Evolutionary conservation across 2,888 invertebrate species (phyloP), one percentile per base, ranked within the genome.

Genomic region (Autographa pulchrina): DNA sequence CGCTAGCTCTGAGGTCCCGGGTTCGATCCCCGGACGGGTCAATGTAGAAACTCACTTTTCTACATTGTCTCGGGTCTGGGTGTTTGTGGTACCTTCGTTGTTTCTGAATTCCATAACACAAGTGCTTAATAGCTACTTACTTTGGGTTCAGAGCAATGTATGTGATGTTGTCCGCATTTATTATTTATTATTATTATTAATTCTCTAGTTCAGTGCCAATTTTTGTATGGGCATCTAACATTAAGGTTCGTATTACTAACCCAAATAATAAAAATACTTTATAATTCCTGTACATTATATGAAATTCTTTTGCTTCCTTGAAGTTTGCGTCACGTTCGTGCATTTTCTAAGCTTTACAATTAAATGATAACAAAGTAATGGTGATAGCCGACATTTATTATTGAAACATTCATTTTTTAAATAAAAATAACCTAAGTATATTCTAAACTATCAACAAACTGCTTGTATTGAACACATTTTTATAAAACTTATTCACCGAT

Each of bases 301-400:
- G 43, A 56, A 54, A 72, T 43, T 58, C 62, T 52, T 67, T 68
- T 48, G 66, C 68, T 75, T 62, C 62, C 25, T 38, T 70, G 60
- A 32, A 38, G 62, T 41, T 75, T 60, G 65, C 62, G 25, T 56
- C 48, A 69, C 14, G 58, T 63, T 54, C 41, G 11, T 62, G 58
- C n/a, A 58, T 66, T 48, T 58, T 65, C 60, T 31, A 32, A 62
- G 74, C 78, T 63, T 65, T 74, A 38, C 56, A 73, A 63, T 8
- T 31, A 25, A n/a, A 48, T 48, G 56, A 74, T 68, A 69, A 66
- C 38, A 63, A 73, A 58, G 25, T 32, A 59, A 68, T 78, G 32
- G 62, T 65, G 65, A 72, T 54, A 65, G 31, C 54, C 20, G 52
- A 54, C 48, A 69, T 73, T 67, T 64, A 66, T 43, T 54, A 74